phyloP scores from a whole-genome alignment of 2,888 invertebrate species.

The Troides aeacus region DNA sequence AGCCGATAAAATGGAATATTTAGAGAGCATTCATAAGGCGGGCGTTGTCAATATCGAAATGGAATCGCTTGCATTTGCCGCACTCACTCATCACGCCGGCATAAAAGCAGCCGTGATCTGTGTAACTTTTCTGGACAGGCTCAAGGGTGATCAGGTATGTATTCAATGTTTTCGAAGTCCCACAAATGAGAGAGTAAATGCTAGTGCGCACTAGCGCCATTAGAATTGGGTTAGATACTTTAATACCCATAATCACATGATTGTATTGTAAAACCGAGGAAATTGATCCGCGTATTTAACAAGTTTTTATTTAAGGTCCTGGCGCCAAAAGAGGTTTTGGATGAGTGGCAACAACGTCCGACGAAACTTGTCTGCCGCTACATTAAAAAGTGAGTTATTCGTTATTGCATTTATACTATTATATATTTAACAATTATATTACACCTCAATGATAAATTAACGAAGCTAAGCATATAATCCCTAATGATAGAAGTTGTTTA shows the following conservation, averaged over 20 bases:
- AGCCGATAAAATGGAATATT: constrained; percentile 93
- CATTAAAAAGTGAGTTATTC: constrained; percentile 82
- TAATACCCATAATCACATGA: no score
- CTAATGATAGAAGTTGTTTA: no score
- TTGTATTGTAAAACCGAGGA: no score
- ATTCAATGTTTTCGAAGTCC: no score
- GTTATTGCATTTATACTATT: no score
- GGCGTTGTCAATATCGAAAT: constrained; percentile 98
- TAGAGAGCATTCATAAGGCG: constrained; percentile 85
- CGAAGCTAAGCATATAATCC: background rate
- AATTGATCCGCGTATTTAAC: no score
- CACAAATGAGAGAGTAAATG: no score
- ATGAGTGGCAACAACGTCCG: constrained; percentile 95
- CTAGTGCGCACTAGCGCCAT: no score
- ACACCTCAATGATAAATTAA: background rate
- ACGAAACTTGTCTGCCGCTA: constrained; percentile 90
- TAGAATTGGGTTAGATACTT: no score
- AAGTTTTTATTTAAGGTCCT: constrained; percentile 81
- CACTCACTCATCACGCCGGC: constrained; percentile 95
- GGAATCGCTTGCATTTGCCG: constrained; percentile 96
- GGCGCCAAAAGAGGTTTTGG: constrained; percentile 91
- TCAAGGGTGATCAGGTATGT: constrained; percentile 94
- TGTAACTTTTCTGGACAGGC: constrained; percentile 93
- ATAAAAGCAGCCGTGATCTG: constrained; percentile 96
- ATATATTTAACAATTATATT: background rate